Percentiles rank a stretch among this genome's conserved stretches.
Conservation (phyloP, 2,888 invertebrate genomes). For the Pilophorus perplexus region DNA sequence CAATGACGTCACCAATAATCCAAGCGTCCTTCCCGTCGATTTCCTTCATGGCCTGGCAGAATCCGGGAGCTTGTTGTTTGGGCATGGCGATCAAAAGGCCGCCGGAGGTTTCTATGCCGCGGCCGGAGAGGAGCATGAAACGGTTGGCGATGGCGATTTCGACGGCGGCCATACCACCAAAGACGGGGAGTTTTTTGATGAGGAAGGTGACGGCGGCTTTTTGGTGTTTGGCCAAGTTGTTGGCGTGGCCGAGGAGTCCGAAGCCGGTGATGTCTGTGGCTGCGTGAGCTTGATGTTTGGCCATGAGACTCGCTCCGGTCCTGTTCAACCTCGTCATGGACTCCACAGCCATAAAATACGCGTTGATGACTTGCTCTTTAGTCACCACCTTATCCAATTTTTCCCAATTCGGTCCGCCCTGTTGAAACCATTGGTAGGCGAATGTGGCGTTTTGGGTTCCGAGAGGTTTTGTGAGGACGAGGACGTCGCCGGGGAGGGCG, state of each 20-base stretch:
- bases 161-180: slow-evolving; percentile 82
- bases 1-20: slow-evolving; percentile 95
- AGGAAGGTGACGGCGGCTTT: slow-evolving; percentile 82
- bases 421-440: slow-evolving; percentile 79
- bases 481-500: slow-evolving; percentile 79
- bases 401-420: slow-evolving; percentile 73
- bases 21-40: slow-evolving; percentile 92
- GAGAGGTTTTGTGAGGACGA: slow-evolving; percentile 81
- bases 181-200: slow-evolving; percentile 83
- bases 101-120: slow-evolving; percentile 74
- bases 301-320: slow-evolving; percentile 78
- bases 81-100: slow-evolving; percentile 91
- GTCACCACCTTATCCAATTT: slow-evolving; percentile 63
- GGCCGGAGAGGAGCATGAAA: slow-evolving; percentile 78
- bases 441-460: slow-evolving; percentile 85
- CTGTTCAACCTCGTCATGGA: slow-evolving; percentile 76
- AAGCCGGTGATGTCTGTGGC: slow-evolving; percentile 85
- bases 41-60: slow-evolving; percentile 91
- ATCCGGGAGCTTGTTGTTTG: slow-evolving; percentile 87
- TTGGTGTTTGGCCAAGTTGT: slow-evolving; percentile 79
- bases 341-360: slow-evolving; percentile 68
- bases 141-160: slow-evolving; percentile 55
- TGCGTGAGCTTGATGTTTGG: slow-evolving; percentile 86
- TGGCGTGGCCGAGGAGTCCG: slow-evolving; percentile 78
- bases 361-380: slow-evolving; percentile 64